Evolutionary conservation across 2,888 invertebrate genomes (phyloP), one percentile per base, ranked within the genome.

Genomic region (Agrochola circellaris): DNA sequence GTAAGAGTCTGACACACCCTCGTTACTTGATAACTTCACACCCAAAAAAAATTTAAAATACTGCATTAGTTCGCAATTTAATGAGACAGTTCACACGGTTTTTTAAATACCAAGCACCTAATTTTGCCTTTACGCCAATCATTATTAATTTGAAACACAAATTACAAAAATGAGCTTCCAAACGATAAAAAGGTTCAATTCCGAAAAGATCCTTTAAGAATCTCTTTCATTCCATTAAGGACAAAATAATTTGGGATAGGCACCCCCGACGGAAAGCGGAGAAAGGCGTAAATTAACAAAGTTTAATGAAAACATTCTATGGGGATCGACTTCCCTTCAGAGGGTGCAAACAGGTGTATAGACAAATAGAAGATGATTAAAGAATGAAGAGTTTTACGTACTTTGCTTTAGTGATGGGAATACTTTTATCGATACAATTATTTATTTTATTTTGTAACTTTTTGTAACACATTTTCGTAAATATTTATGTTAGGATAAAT

Each of bases 241-340:
- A 70, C 72, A 67, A 77, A 84, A 87, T 87, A 77, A 88, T 87
- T 82, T 81, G 42, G 58, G 69, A 62, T 65, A 48, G 54, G 70
- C 79, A 70, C 73, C 81, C 67, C 51, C 42, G n/a, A 60, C 60
- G 60, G 61, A 54, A 30, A 30, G 48, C 62, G 64, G 66, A 75
- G 67, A 82, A 83, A 86, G 83, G 89, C 88, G 90, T 88, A 93
- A 94, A 95, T 95, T 95, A 95, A 93, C 92, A 92, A 95, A 95
- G 94, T 95, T 95, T 93, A 95, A 95, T 95, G 93, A 94, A 95
- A 95, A 94, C 93, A 94, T 93, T 90, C 81, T 86, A 87, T 85
- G 73, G 87, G 73, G 80, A 85, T 83, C 81, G 73, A 82, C 81
- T 79, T 75, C 58, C 76, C 60, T 68, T 72, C 64, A 58, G 75